Evolutionary conservation across 2,113 vertebrate species (phyloP).

Genomic region (Glaucidium brasilianum): DNA sequence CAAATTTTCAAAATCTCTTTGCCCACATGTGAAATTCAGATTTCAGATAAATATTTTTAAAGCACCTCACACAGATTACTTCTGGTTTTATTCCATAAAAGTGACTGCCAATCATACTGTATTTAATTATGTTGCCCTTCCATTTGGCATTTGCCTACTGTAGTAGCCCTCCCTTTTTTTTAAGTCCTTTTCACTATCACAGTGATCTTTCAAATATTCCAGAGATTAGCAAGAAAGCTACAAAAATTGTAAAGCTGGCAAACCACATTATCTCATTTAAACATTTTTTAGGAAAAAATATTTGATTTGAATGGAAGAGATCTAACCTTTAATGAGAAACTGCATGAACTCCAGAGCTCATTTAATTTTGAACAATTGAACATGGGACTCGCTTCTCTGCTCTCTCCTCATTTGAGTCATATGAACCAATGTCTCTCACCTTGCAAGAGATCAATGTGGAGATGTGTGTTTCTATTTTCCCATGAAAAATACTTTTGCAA

Average conservation of each 20-base stretch:
- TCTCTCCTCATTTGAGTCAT: background rate
- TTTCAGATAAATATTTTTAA: background rate
- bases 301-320: background rate
- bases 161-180: background rate
- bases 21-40: background rate
- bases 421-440: background rate
- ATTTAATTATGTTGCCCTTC: background rate
- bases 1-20: background rate
- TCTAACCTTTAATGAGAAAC: background rate
- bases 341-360: background rate
- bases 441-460: background rate
- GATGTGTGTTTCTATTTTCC: background rate
- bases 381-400: background rate
- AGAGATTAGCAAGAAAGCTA: background rate
- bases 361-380: background rate
- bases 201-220: background rate
- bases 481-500: background rate
- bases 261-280: background rate
- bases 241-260: background rate
- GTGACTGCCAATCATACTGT: background rate
- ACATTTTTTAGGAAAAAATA: background rate
- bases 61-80: background rate
- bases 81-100: background rate
- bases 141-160: background rate
- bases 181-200: background rate